Evolutionary conservation across 2,888 invertebrate genomes (phyloP), one percentile per base, ranked within the genome.

Genomic region (Eupithecia dodoneata): DNA sequence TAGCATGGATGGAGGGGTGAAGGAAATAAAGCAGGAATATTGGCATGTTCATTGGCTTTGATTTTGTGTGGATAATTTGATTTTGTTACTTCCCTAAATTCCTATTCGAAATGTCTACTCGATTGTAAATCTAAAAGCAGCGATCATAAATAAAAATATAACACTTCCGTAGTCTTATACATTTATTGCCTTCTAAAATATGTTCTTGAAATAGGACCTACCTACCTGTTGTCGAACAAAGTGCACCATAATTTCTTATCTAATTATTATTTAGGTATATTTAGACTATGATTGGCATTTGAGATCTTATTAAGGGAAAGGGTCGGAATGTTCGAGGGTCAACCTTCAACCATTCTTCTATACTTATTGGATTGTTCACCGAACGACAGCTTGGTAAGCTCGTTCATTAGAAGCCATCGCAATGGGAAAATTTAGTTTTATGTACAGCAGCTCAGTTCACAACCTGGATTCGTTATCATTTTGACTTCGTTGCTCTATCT

Each of bases 281-380:
- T 83, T 83, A 77, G 75, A 79, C 83, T 84, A 88, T 86, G 86
- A 86, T 86, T 84, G 88, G 88, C 83, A 90, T 90, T 80, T 84
- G 83, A 83, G 87, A 85, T 85, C 87, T 85, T 88, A 87, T 87
- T 87, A 87, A 79, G 85, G 86, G 84, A 76, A 84, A 85, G 89
- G 84, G 82, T 83, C 75, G 87, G 87, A 87, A 87, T 87, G 86
- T 84, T 78, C 83, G 83, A 84, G 85, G 87, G 87, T 85, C 85
- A 83, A 83, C 84, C 83, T 74, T 81, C 85, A 82, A 83, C 84
- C 83, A 75, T 81, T 83, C 83, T 81, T 78, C 85, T 83, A 87
- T 18, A 70, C 47, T 65, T 86, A 87, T 88, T 88, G 87, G 83
- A 90, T 89, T 88, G 88, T 87, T 87, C 80, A 82, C 81, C 85